Conservation (phyloP, 1,140 invertebrate species). For the Halictus rubicundus region DNA sequence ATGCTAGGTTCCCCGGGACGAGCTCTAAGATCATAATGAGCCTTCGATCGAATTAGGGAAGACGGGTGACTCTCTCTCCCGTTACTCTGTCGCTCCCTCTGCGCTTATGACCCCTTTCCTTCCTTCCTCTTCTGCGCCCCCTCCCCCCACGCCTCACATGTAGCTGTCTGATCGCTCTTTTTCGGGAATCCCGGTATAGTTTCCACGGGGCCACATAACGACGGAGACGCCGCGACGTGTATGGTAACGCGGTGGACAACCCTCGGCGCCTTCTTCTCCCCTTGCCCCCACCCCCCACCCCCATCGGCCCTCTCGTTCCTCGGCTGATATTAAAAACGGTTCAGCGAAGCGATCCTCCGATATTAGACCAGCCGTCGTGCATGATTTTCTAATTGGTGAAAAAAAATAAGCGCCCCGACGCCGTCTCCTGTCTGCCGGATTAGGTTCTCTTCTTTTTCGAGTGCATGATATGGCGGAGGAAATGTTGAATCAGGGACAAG, state of each 20-base stretch:
- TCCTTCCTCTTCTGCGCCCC: background rate
- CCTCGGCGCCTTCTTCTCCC: background rate
- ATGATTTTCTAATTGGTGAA: conserved; percentile 32
- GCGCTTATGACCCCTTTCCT: background rate
- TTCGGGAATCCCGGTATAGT: conserved; percentile 35
- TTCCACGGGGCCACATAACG: conserved; percentile 35
- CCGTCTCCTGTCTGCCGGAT: background rate
- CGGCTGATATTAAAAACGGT: conserved; percentile 50
- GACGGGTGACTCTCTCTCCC: conserved; percentile 57
- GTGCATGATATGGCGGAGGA: background rate
- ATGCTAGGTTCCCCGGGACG: conserved; percentile 72
- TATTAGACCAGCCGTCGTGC: conserved; percentile 37
- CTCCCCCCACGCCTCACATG: too few relatives aligned
- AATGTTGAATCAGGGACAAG: background rate
- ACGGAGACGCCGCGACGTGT: conserved; percentile 11
- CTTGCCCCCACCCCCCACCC: background rate
- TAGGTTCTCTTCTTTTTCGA: background rate
- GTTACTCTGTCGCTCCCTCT: conserved; percentile 37
- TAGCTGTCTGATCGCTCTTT: background rate
- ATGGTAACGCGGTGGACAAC: conserved; percentile 29
- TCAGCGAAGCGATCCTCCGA: conserved; percentile 38
- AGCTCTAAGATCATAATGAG: conserved; percentile 75
- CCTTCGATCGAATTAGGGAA: conserved; percentile 74
- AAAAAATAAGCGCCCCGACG: conserved; percentile 6
- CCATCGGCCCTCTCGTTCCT: conserved; percentile 1